A percentile compares a stretch with the other conserved stretches of the same genome.
Conservation (phyloP, 1,140 invertebrate genomes). For the Meloidogyne exigua region DNA sequence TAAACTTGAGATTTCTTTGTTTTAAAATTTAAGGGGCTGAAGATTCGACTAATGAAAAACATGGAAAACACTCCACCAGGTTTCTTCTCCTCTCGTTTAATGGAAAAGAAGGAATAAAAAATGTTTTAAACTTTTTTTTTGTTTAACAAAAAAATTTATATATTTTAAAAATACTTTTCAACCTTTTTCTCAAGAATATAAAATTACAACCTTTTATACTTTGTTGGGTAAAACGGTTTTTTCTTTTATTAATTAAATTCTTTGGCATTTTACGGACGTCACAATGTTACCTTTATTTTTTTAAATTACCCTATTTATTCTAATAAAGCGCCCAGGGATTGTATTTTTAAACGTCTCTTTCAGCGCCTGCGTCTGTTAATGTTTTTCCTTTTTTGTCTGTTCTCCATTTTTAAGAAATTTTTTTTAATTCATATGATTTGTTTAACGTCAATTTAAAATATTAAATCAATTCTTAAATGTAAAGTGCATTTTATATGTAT, state of each 20-base stretch:
- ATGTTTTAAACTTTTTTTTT: too few relatives aligned
- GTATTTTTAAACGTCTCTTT: too few relatives aligned
- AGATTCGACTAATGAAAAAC: not conserved
- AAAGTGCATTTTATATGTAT: not conserved
- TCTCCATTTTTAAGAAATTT: not conserved
- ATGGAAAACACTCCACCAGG: not conserved
- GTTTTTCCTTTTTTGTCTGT: not conserved
- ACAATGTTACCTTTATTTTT: too few relatives aligned
- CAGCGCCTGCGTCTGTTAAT: too few relatives aligned
- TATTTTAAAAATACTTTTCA: too few relatives aligned
- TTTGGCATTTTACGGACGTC: too few relatives aligned
- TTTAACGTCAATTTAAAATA: not conserved
- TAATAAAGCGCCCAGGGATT: too few relatives aligned
- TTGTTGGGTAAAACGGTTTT: not conserved
- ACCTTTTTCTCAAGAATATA: not conserved
- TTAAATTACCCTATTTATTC: too few relatives aligned
- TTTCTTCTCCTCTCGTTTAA: not conserved
- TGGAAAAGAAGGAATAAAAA: too few relatives aligned
- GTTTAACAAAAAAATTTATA: too few relatives aligned
- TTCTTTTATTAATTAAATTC: too few relatives aligned
- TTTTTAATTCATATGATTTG: not conserved
- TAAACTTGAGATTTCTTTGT: too few relatives aligned
- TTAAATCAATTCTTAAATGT: not conserved
- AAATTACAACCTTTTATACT: not conserved
- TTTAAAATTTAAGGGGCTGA: not conserved